Percentiles rank a stretch among this genome's conserved stretches.
phyloP scores from a whole-genome alignment of 2,113 vertebrate genomes.

The Poicephalus gulielmi region DNA sequence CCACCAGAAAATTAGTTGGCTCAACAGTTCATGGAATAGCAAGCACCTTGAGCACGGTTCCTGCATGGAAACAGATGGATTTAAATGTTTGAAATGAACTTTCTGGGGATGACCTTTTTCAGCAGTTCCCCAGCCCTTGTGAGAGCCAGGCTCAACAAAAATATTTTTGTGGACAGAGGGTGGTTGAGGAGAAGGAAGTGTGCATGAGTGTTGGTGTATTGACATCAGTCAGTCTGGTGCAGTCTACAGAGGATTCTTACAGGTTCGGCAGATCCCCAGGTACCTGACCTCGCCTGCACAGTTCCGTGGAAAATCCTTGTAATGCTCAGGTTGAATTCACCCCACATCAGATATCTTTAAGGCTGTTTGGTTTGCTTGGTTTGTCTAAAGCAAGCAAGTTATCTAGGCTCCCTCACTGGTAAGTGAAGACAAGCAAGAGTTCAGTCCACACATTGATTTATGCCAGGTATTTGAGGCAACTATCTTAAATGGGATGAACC shows the following conservation, averaged over 20 bases:
- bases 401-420: background rate
- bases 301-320: background rate
- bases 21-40: slow-evolving; percentile 18
- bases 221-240: background rate
- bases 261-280: background rate
- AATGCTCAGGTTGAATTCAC: background rate
- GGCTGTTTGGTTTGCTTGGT: background rate
- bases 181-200: background rate
- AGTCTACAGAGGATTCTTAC: background rate
- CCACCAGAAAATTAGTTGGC: slow-evolving; percentile 51
- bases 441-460: background rate
- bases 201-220: no score
- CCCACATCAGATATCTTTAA: background rate
- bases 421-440: background rate
- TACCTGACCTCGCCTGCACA: background rate
- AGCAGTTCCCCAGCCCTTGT: background rate
- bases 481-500: background rate
- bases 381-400: background rate
- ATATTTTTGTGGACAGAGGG: background rate
- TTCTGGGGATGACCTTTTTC: background rate
- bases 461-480: background rate
- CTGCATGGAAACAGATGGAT: slow-evolving; percentile 21
- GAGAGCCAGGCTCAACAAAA: background rate
- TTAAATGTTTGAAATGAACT: background rate
- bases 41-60: background rate